These are phyloP conservation scores for Halictus quadricinctus DNA, from an alignment of 2,888 invertebrate genomes.

Conservation along the genomic window DNA sequence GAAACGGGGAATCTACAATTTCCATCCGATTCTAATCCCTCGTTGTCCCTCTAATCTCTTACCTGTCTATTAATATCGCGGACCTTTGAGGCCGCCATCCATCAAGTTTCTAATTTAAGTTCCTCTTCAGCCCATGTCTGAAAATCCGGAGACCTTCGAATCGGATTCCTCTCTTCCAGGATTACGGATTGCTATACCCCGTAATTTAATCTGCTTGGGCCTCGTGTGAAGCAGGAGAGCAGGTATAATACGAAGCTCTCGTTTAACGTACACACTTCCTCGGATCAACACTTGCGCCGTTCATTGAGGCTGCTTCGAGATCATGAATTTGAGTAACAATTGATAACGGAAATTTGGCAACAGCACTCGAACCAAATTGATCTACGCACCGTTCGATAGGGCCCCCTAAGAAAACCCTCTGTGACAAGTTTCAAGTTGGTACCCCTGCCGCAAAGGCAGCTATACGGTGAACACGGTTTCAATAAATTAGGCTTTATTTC, in stretches of 20 bases:
- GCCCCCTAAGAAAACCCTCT: too few relatives aligned
- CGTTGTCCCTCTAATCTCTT: neutral
- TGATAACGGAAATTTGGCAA: neutral
- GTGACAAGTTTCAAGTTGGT: too few relatives aligned
- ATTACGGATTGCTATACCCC: conserved; percentile 1
- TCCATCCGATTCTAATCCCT: conserved; percentile 3
- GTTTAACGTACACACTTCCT: neutral
- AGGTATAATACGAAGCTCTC: neutral
- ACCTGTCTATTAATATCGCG: neutral
- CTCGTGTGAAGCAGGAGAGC: neutral
- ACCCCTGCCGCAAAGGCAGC: too few relatives aligned
- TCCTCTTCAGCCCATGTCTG: neutral
- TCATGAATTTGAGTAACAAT: neutral
- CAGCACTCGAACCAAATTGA: neutral
- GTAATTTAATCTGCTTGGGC: conserved; percentile 3
- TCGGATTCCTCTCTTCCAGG: neutral
- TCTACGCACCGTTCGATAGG: too few relatives aligned
- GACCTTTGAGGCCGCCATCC: neutral
- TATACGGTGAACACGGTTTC: too few relatives aligned
- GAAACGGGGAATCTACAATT: neutral
- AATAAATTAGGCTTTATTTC: too few relatives aligned
- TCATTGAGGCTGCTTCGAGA: neutral
- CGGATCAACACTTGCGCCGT: neutral
- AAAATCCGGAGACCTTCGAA: neutral
- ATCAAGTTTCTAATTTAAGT: conserved; percentile 15